Evolutionary conservation across 2,888 invertebrate species (phyloP), one percentile per base, ranked within the genome.

Genomic region (Apodemia duryi): DNA sequence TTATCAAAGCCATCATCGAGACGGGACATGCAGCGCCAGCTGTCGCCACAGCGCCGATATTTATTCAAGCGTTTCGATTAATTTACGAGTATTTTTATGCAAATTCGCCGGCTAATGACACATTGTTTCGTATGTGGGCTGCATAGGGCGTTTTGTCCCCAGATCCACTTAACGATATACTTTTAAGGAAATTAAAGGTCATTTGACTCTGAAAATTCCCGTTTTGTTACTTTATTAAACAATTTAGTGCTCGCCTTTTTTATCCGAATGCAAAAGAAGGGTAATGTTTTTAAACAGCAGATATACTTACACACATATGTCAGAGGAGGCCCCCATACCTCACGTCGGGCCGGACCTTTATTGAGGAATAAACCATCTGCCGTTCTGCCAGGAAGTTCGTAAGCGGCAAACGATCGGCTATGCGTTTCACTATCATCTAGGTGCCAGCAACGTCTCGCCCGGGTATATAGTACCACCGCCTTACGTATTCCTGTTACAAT

Each of bases 101-200:
- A 76, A 82, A 83, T 81, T 70, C 63, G 66, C 76, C 77, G 67
- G 68, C 72, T 82, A 82, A 81, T 80, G 78, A 79, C 77, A 74
- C 74, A 69, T 70, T 72, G 71, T 73, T 71, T 71, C 68, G 62
- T 69, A 64, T 63, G 66, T 65, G 61, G 67, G 65, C 66, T 65
- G 65, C 60, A 67, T 62, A 68, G 68, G 67, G 69, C 64, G 65
- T 64, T 64, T 61, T 68, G 63, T 65, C 62, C 28, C 51, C 61
- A 46, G 65, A 29, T 63, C 61, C 49, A 63, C 60, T 65, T 29
- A 46, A 64, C 41, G 54, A 57, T 6, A 32, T 57, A 28, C 32
- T 29, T 57, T 29, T 57, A 57, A 29, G 57, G 57, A 57, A 57
- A 32, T 32, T 32, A 32, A 10, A 32, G 54, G 54, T 54, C 54